A percentile compares a stretch with the other conserved stretches of the same genome.
These are phyloP conservation scores for Temnothorax rugatulus DNA, from an alignment of 2,888 invertebrate species.

Conservation along the genomic window DNA sequence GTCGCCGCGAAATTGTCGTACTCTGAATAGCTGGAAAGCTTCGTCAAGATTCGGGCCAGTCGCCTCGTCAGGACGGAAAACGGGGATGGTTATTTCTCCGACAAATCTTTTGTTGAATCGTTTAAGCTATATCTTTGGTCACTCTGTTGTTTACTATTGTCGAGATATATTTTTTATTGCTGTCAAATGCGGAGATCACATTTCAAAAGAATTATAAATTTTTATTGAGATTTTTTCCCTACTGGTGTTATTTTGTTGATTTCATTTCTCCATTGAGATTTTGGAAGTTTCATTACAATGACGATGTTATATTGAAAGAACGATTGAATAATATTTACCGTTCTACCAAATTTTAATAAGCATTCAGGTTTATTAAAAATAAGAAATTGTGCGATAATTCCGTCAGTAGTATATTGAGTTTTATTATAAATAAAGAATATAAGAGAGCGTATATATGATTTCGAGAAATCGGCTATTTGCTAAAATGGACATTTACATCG, in stretches of 20 bases:
- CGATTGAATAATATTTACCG: neutral
- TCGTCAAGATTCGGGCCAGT: slow-evolving; percentile 12
- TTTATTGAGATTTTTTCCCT: neutral
- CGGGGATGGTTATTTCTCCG: neutral
- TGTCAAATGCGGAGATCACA: neutral
- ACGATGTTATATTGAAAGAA: neutral
- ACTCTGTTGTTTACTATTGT: neutral
- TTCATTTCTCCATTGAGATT: neutral
- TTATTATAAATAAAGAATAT: slow-evolving; percentile 19
- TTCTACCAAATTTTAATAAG: neutral
- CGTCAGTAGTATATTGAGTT: neutral
- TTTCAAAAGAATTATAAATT: neutral
- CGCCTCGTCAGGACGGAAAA: neutral
- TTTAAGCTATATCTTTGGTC: slow-evolving; percentile 17
- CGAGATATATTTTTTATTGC: neutral
- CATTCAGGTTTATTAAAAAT: neutral
- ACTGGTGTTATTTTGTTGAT: neutral
- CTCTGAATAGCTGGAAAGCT: slow-evolving; percentile 34
- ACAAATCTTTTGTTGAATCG: neutral
- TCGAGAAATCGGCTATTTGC: neutral
- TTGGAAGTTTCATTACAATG: neutral
- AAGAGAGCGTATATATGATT: neutral
- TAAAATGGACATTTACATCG: slow-evolving; percentile 12
- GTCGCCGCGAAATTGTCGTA: slow-evolving; percentile 21
- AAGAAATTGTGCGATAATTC: neutral